phyloP scores from a whole-genome alignment of 2,113 vertebrate genomes.

The Lampris incognitus region DNA sequence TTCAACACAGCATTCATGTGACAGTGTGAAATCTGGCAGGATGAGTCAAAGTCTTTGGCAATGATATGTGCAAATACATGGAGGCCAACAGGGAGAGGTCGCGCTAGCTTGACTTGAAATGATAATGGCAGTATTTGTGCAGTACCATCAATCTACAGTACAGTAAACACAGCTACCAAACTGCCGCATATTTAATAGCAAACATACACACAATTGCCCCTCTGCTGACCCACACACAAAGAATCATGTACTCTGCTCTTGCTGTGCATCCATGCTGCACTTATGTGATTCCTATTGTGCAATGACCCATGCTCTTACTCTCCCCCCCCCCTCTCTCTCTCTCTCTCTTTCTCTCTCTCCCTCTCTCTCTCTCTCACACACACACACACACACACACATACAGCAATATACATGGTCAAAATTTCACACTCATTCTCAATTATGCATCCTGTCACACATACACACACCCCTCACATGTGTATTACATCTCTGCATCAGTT shows the following conservation, averaged over 20 bases:
- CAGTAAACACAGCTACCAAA: slow-evolving; percentile 46
- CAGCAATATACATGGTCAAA: slow-evolving; percentile 13
- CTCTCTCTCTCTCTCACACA: neutral
- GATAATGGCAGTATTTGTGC: slow-evolving; percentile 6
- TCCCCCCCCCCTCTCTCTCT: too few species aligned
- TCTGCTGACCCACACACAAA: slow-evolving; percentile 52
- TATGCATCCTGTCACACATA: slow-evolving; percentile 22
- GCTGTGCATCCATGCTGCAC: slow-evolving; percentile 36
- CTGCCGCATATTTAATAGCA: neutral
- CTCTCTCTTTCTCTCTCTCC: too few species aligned
- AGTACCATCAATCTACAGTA: neutral
- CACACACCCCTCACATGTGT: slow-evolving; percentile 38
- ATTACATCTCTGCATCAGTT: slow-evolving; percentile 41
- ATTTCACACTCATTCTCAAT: slow-evolving; percentile 38
- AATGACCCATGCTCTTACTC: slow-evolving; percentile 24
- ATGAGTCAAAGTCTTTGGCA: slow-evolving; percentile 20
- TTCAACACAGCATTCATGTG: slow-evolving; percentile 6
- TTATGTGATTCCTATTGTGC: slow-evolving; percentile 6
- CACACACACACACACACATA: slow-evolving; percentile 15
- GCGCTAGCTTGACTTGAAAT: slow-evolving; percentile 5
- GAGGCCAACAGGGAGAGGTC: neutral
- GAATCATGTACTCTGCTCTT: slow-evolving; percentile 31
- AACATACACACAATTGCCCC: slow-evolving; percentile 37
- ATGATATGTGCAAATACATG: neutral
- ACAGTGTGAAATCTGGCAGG: slow-evolving; percentile 15